Base-by-base conservation (phyloP, 2,113 vertebrate genomes). In the Rutilus rutilus region DNA sequence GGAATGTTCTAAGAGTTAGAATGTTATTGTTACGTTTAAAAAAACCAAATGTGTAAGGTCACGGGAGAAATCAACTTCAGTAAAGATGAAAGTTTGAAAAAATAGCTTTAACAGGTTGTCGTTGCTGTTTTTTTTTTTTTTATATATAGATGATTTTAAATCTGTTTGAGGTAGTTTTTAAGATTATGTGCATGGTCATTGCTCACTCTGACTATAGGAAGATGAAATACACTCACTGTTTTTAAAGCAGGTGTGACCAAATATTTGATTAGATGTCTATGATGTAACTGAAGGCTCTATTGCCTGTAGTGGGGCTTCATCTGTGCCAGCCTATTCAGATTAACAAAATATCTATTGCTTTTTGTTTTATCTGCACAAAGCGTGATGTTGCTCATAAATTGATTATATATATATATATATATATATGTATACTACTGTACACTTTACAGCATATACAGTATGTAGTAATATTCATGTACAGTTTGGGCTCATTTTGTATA, bases 401-500 rank as follows among this genome's bases (percentile, higher is more conserved):
- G 64, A 79, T 67, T 76, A 65, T 69, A 86, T 67, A 87, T 84
- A 83, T 76, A 65, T 67, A 86, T 67, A 87, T 84, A 83, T 45
- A 91, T 87, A 21, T 30, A 89, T 90, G 91, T 91, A 89, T 64
- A 89, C 45, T 87, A 87, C 86, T 91, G 91, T 92, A 93, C 91
- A 86, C 88, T 89, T 85, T 85, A 82, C 62, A 50, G 75, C 89
- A 88, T 90, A 92, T 89, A 14, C 11, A 42, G 60, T 64, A 85
- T 92, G 78, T 90, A 91, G 88, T 89, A 84, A 88, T 91, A 91
- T 90, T 90, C 77, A 90, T 94, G 93, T 94, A 94, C 92, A 91
- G 93, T 93, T 95, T 93, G 92, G 92, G 94, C 89, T 95, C 95
- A 95, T 92, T 96, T 96, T 96, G 92, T 95, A 93, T 91, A 92